Conservation (phyloP, 2,888 invertebrate genomes). For the Phaedon cochleariae region DNA sequence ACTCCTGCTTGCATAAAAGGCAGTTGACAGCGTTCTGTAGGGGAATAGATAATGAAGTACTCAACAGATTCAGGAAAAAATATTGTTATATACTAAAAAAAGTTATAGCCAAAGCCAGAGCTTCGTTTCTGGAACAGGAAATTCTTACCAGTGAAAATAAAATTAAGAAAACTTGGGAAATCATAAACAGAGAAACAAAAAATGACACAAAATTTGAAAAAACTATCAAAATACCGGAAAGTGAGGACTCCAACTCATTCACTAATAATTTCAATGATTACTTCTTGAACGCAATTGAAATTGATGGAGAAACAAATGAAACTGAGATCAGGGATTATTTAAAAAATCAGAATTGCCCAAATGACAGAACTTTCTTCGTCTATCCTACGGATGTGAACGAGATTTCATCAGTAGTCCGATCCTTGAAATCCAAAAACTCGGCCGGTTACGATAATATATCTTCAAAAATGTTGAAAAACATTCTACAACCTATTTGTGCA, state of each 20-base stretch:
- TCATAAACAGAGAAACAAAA: constrained; percentile 2
- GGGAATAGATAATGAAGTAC: neutral
- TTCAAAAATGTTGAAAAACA: neutral
- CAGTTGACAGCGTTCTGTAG: neutral
- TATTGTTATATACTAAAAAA: no score
- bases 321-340: neutral
- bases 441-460: neutral
- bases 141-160: neutral
- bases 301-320: neutral
- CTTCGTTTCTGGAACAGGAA: neutral
- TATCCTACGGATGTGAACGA: neutral
- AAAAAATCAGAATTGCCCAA: neutral
- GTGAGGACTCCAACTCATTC: no score
- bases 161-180: constrained; percentile 8
- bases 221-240: neutral
- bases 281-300: constrained; percentile 1
- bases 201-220: neutral
- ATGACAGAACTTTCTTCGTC: neutral
- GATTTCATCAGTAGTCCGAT: neutral
- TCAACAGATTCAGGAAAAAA: neutral
- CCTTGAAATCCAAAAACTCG: neutral
- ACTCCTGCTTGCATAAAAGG: neutral
- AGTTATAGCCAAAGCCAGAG: neutral
- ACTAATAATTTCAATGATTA: no score
- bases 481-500: neutral